These are phyloP conservation scores for Tenthredo distinguenda DNA, from an alignment of 2,888 invertebrate genomes.

Conservation along the genomic window DNA sequence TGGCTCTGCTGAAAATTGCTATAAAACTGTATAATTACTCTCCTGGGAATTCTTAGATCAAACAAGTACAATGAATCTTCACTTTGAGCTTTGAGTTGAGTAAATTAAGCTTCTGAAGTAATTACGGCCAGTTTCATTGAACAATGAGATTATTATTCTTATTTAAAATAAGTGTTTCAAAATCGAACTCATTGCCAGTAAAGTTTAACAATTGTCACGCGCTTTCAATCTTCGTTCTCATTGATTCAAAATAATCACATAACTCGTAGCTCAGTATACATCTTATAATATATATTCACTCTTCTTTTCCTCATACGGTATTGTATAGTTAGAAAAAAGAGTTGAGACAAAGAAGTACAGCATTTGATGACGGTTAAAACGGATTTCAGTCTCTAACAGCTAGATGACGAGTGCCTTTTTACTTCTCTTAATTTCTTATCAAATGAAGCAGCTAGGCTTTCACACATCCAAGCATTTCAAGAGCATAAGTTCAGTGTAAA, in stretches of 20 bases:
- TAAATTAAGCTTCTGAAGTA: slow-evolving; percentile 6
- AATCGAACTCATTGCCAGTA: background rate
- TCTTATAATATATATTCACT: background rate
- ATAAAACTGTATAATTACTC: background rate
- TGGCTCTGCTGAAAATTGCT: background rate
- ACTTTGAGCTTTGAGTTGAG: background rate
- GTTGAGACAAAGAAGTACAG: slow-evolving; percentile 7
- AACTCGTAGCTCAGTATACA: background rate
- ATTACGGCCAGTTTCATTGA: background rate
- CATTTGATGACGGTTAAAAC: background rate
- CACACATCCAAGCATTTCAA: background rate
- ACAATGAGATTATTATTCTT: background rate
- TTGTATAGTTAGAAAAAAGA: background rate
- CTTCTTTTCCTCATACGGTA: background rate
- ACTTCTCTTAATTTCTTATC: background rate
- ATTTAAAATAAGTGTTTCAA: background rate
- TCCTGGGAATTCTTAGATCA: background rate
- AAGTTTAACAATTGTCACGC: slow-evolving; percentile 5
- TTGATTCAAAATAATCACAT: slow-evolving; percentile 11
- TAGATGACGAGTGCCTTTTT: background rate
- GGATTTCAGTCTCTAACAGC: background rate
- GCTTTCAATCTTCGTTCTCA: slow-evolving; percentile 26
- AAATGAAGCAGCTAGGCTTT: background rate
- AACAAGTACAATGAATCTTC: background rate
- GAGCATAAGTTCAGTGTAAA: background rate